Percentiles rank a stretch among this genome's conserved stretches.
Conservation (phyloP, 2,113 vertebrate species). For the Puffinus mauretanicus region DNA sequence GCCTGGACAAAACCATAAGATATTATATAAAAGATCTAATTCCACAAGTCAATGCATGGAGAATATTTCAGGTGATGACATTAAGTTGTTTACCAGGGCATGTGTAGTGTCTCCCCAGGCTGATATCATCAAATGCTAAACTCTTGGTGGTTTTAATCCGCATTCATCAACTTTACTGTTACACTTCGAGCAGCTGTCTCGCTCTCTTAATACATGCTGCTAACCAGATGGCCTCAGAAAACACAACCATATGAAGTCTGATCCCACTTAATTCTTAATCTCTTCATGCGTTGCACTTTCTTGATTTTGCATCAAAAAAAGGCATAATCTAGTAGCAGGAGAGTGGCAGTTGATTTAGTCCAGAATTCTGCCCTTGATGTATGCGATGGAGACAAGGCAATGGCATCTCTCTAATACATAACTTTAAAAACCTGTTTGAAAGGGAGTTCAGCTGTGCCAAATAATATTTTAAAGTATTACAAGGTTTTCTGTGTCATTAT, state of each 20-base stretch:
- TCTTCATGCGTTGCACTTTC: background rate
- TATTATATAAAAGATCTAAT: conserved; percentile 31
- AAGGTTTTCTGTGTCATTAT: background rate
- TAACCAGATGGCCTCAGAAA: conserved; percentile 54
- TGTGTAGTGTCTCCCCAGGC: background rate
- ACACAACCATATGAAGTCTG: background rate
- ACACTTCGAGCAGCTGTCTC: background rate
- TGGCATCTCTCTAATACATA: background rate
- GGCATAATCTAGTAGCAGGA: background rate
- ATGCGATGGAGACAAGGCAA: background rate
- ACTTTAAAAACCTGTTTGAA: background rate
- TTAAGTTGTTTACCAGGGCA: conserved; percentile 13
- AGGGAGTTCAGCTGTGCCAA: background rate
- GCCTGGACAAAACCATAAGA: background rate
- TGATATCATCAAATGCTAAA: background rate
- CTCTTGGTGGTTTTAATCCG: background rate
- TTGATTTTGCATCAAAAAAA: background rate
- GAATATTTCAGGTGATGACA: conserved; percentile 38
- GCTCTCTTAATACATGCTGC: background rate
- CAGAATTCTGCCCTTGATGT: background rate
- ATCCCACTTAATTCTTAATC: conserved; percentile 25
- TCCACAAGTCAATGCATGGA: background rate
- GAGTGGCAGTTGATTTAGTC: background rate
- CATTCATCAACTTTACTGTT: background rate
- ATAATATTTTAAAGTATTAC: background rate